These are phyloP conservation scores for Eristalis arbustorum DNA, from an alignment of 2,888 invertebrate species.

Conservation along the genomic window DNA sequence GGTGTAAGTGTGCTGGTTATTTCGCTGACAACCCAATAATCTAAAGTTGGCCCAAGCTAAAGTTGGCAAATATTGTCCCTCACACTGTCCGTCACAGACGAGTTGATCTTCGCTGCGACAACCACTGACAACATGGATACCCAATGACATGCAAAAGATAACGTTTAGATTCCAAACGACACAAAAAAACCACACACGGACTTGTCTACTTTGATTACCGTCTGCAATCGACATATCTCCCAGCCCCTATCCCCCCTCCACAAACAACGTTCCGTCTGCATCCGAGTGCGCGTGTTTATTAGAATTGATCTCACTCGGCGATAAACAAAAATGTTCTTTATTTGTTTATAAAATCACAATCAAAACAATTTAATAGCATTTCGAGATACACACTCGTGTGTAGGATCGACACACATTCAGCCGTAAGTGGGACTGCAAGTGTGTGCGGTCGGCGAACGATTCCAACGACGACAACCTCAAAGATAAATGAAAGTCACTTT, in stretches of 20 bases:
- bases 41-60: too few species aligned
- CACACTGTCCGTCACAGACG: too few species aligned
- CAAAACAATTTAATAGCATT: neutral
- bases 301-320: neutral
- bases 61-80: too few species aligned
- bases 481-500: constrained; percentile 14
- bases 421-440: neutral
- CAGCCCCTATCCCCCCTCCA: neutral
- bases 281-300: neutral
- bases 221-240: neutral
- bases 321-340: constrained; percentile 9
- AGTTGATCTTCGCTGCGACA: too few species aligned
- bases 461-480: neutral
- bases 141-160: too few species aligned
- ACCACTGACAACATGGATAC: too few species aligned
- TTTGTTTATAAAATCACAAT: constrained; percentile 1
- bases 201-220: neutral
- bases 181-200: too few species aligned
- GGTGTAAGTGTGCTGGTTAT: too few species aligned
- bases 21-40: too few species aligned
- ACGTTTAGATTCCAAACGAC: too few species aligned
- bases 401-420: neutral
- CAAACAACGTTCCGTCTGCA: neutral
- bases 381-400: neutral
- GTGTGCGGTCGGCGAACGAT: neutral